These are phyloP conservation scores for Gnathonemus longibarbis DNA, from an alignment of 2,113 vertebrate species.

Conservation along the genomic window DNA sequence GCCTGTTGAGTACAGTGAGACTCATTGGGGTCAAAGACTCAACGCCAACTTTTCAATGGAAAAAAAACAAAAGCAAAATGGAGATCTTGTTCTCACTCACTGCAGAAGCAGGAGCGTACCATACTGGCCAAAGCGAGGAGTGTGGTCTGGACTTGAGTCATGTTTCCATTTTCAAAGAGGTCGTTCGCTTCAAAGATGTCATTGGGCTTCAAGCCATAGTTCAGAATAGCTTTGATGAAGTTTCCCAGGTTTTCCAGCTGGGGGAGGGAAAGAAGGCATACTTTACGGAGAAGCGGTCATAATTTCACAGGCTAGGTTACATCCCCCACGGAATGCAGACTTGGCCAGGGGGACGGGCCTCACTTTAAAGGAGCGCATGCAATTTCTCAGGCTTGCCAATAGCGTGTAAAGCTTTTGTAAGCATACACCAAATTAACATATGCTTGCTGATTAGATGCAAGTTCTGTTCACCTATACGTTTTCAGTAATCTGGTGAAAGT, in stretches of 20 bases:
- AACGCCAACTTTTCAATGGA: neutral
- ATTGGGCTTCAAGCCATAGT: slow-evolving; percentile 77
- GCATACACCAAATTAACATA: neutral
- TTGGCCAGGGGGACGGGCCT: neutral
- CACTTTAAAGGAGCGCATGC: neutral
- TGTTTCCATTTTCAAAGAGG: slow-evolving; percentile 81
- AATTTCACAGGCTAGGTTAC: neutral
- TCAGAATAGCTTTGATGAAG: slow-evolving; percentile 81
- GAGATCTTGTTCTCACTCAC: neutral
- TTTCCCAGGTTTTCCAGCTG: slow-evolving; percentile 83
- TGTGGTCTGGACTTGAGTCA: slow-evolving; percentile 83
- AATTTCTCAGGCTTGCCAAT: neutral
- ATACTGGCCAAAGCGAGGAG: slow-evolving; percentile 74
- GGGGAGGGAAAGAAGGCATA: neutral
- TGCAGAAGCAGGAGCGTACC: slow-evolving; percentile 53
- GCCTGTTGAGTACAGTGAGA: slow-evolving; percentile 50
- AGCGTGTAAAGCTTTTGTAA: neutral
- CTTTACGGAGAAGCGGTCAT: neutral
- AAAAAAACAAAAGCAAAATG: neutral
- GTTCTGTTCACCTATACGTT: neutral
- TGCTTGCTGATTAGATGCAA: neutral
- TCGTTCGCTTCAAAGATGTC: slow-evolving; percentile 88
- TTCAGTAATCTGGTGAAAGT: neutral
- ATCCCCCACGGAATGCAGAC: neutral
- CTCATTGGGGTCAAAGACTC: neutral